These are phyloP conservation scores for Chloroceryle inda DNA, from an alignment of 2,797 vertebrate genomes.

Conservation along the genomic window DNA sequence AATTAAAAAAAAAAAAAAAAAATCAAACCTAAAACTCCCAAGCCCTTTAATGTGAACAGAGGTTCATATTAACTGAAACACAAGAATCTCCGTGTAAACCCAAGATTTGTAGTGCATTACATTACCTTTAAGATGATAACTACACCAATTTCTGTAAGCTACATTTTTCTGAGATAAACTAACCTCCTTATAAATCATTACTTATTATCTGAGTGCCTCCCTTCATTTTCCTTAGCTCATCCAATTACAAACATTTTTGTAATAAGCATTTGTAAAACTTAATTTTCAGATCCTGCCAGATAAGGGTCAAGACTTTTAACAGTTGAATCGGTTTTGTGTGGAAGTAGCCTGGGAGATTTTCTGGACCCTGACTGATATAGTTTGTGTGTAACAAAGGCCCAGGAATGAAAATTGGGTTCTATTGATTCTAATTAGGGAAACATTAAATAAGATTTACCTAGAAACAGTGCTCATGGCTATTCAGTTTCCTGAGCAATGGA, in stretches of 20 bases:
- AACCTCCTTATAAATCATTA: conserved; percentile 72
- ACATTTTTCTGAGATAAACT: conserved; percentile 67
- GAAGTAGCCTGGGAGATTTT: conserved; percentile 75
- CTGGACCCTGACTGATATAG: conserved; percentile 88
- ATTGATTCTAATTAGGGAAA: conserved; percentile 99
- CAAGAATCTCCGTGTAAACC: conserved; percentile 50
- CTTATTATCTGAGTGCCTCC: conserved; percentile 68
- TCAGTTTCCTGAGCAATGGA: conserved; percentile 75
- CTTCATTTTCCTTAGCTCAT: conserved; percentile 67
- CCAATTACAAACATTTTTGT: conserved; percentile 74
- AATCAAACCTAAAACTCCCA: not conserved
- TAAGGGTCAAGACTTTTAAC: conserved; percentile 56
- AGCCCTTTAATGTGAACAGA: not conserved
- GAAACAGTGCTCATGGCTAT: conserved; percentile 86
- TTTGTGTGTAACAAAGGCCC: conserved; percentile 86
- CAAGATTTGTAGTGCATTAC: conserved; percentile 63
- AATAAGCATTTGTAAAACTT: conserved; percentile 78
- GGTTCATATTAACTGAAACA: not conserved
- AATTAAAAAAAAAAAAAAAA: not conserved
- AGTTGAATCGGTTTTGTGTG: not conserved
- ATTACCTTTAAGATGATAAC: conserved; percentile 70
- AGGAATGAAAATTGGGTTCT: conserved; percentile 92
- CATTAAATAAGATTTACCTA: conserved; percentile 97
- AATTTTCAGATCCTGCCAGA: conserved; percentile 75
- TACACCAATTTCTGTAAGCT: conserved; percentile 65